Conservation (phyloP, 1,140 invertebrate species). For the Atopsyche davidsoni region DNA sequence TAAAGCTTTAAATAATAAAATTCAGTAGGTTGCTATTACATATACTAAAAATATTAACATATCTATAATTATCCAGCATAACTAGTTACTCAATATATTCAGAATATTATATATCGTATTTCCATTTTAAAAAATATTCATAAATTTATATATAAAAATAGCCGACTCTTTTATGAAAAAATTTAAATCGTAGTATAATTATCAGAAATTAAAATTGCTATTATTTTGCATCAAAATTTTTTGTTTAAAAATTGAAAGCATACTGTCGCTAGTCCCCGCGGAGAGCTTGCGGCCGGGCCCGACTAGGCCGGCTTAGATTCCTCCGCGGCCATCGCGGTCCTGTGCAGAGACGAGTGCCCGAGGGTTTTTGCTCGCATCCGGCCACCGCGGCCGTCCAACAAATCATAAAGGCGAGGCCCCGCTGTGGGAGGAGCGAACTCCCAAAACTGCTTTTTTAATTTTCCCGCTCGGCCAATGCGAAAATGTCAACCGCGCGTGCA, state of each 20-base stretch:
- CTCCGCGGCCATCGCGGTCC: neutral
- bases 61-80: no score
- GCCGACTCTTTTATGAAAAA: no score
- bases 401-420: slow-evolving; percentile 19
- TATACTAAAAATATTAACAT: no score
- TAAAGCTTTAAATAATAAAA: no score
- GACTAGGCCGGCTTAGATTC: neutral
- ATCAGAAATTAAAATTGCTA: no score
- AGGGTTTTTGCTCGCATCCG: slow-evolving; percentile 20
- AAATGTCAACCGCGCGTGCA: slow-evolving; percentile 13
- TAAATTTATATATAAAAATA: no score
- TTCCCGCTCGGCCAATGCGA: slow-evolving; percentile 15
- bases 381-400: slow-evolving; percentile 14
- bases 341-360: slow-evolving; percentile 5
- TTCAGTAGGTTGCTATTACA: no score
- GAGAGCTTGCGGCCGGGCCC: neutral
- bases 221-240: no score
- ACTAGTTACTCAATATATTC: no score
- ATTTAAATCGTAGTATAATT: no score
- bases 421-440: slow-evolving; percentile 11
- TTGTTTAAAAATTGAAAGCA: neutral
- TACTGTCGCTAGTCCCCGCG: neutral
- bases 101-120: no score
- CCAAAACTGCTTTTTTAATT: slow-evolving; percentile 22
- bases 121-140: no score